Evolutionary conservation across 64 coral and sea anemone species (phyloP).

Genomic region (Pocillopora damicornis): DNA sequence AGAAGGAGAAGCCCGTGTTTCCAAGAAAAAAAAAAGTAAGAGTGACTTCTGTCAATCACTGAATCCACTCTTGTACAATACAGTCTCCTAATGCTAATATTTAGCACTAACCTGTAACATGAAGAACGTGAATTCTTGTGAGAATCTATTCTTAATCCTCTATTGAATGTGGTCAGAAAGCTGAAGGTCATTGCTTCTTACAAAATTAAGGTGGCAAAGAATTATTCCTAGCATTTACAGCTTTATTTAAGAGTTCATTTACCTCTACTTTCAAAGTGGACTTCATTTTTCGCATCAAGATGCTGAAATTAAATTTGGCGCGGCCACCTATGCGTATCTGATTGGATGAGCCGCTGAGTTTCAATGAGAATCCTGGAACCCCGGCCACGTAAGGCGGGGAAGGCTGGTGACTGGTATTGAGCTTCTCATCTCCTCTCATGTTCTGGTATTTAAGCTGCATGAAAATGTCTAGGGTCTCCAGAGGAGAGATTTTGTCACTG

Average conservation of each 20-base stretch:
- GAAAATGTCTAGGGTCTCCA: conserved; percentile 64
- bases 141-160: no score
- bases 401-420: conserved; percentile 48
- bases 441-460: conserved; percentile 58
- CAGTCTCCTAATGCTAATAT: no score
- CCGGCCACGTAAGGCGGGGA: conserved; percentile 57
- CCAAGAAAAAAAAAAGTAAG: no score
- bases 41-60: no score
- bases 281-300: conserved; percentile 55
- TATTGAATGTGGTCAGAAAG: no score
- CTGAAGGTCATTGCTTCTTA: no score
- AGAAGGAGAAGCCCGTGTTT: no score
- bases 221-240: neutral
- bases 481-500: conserved; percentile 50
- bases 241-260: neutral
- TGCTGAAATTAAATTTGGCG: conserved; percentile 53
- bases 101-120: no score
- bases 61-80: no score
- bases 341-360: conserved; percentile 37
- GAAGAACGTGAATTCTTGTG: no score
- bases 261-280: conserved; percentile 67
- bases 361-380: conserved; percentile 71
- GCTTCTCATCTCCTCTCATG: conserved; percentile 19
- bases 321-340: conserved; percentile 57
- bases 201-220: neutral